A percentile compares a stretch with the other conserved stretches of the same genome.
These are phyloP conservation scores for Propithecus perrieri DNA, from an alignment of 2,797 vertebrate genomes.

Conservation along the genomic window DNA sequence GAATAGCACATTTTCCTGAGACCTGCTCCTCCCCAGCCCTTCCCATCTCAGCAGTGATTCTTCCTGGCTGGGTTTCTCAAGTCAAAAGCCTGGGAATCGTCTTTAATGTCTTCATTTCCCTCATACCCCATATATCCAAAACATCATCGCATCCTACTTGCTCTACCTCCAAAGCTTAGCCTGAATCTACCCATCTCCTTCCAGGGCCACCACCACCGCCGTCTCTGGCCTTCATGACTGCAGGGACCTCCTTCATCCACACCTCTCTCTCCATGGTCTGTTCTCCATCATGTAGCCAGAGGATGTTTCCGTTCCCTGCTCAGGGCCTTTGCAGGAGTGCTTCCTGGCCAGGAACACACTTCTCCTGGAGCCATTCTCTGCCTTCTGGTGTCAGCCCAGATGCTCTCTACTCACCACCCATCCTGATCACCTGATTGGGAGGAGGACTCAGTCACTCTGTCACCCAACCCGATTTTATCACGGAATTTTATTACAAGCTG, in stretches of 20 bases:
- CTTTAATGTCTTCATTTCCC: neutral
- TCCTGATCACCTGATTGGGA: neutral
- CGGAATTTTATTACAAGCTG: neutral
- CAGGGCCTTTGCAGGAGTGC: too few species aligned
- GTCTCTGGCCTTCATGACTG: neutral
- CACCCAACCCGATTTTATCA: neutral
- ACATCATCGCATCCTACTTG: neutral
- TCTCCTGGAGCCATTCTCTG: too few species aligned
- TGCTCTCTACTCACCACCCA: neutral
- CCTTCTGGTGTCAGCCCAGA: neutral
- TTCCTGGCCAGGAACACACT: neutral
- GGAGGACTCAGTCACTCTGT: accelerated
- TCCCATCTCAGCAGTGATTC: neutral
- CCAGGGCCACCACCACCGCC: neutral
- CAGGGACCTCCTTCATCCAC: neutral
- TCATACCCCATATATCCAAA: neutral
- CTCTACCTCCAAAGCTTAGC: neutral
- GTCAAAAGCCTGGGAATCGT: neutral
- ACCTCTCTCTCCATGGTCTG: neutral
- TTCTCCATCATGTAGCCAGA: neutral
- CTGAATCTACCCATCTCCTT: neutral
- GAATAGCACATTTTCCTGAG: neutral
- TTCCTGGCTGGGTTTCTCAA: neutral
- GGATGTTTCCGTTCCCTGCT: neutral
- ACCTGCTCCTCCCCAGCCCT: neutral